Percentiles rank a stretch among this genome's conserved stretches.
Evolutionary conservation across 2,113 vertebrate species (phyloP).

Genomic region (Chloebia gouldiae): DNA sequence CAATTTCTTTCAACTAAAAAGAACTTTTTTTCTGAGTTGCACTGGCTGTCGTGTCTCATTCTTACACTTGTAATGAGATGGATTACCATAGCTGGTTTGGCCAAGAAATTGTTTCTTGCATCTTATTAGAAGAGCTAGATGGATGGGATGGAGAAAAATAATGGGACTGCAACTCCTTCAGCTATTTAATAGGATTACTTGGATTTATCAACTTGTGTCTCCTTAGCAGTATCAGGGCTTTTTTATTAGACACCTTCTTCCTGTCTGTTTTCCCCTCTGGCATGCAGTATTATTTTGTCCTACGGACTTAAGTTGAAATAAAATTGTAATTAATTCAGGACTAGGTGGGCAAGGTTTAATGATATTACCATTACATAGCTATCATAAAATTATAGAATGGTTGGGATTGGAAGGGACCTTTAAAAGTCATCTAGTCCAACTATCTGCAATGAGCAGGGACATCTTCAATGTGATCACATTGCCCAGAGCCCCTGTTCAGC

Average conservation of each 20-base stretch:
- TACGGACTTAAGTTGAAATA: not conserved
- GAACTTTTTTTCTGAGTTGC: not conserved
- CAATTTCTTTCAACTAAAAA: not conserved
- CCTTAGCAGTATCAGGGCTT: not conserved
- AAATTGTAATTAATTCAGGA: not conserved
- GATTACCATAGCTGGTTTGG: not conserved
- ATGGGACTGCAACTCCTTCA: not conserved
- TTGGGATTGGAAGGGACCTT: not conserved
- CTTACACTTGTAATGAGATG: not conserved
- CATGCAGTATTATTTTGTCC: not conserved
- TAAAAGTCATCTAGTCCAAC: not conserved
- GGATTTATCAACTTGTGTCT: not conserved
- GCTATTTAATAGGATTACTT: not conserved
- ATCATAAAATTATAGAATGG: not conserved
- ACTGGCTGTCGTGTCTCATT: not conserved
- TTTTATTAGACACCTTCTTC: not conserved
- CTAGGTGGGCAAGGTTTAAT: not conserved
- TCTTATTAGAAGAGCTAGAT: not conserved
- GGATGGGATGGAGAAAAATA: not conserved
- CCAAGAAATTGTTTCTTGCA: not conserved
- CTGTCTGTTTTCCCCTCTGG: not conserved
- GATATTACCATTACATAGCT: not conserved
- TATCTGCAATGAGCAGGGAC: not conserved
- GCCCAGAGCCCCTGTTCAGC: accelerated
- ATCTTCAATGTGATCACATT: not conserved